Conservation (phyloP, 1,140 invertebrate genomes). For the Psix sp. region DNA sequence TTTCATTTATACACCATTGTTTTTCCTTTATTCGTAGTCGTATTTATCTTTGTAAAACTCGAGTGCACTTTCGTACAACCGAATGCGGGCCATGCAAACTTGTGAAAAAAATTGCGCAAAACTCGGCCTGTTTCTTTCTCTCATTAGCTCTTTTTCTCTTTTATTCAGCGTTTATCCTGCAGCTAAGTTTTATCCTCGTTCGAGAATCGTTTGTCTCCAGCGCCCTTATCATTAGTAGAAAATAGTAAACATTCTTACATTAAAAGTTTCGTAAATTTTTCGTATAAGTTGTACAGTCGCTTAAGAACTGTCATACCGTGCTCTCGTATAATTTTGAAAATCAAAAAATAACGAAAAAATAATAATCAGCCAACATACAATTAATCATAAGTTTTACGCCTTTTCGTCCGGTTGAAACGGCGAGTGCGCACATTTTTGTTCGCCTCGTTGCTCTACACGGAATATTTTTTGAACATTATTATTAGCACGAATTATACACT, state of each 20-base stretch:
- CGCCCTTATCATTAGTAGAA: conserved; percentile 71
- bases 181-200: background rate
- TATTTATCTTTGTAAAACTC: conserved; percentile 47
- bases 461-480: conserved; percentile 53
- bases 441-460: background rate
- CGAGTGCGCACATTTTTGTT: conserved; percentile 13
- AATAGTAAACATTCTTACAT: conserved; percentile 71
- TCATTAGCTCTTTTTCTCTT: too few relatives aligned
- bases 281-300: conserved; percentile 57
- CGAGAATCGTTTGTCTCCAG: conserved; percentile 9
- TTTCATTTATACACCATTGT: conserved; percentile 75
- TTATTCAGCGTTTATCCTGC: too few relatives aligned
- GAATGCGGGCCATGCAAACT: background rate
- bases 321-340: conserved; percentile 64
- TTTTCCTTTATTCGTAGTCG: conserved; percentile 37
- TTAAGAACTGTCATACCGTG: conserved; percentile 75
- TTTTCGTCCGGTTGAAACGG: conserved; percentile 44
- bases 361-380: background rate
- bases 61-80: conserved; percentile 8
- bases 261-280: conserved; percentile 54
- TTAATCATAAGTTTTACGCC: conserved; percentile 42
- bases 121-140: too few relatives aligned
- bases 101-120: conserved; percentile 5
- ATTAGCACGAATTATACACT: conserved; percentile 70
- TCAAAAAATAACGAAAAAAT: conserved; percentile 25